A percentile compares a stretch with the other conserved stretches of the same genome.
These are phyloP conservation scores for Rhinichthys osculus DNA, from an alignment of 2,797 vertebrate genomes.

Conservation along the genomic window DNA sequence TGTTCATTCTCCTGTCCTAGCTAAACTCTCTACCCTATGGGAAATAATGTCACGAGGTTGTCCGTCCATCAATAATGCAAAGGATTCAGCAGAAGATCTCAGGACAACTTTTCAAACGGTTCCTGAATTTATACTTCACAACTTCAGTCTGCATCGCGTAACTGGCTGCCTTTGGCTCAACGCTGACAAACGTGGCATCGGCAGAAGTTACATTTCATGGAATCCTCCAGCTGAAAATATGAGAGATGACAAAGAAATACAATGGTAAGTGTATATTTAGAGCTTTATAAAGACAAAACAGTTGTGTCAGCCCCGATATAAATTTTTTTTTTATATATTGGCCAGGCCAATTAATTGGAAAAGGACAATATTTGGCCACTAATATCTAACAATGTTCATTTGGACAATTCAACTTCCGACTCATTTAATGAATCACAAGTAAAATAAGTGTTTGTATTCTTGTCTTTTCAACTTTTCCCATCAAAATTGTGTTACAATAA, in stretches of 20 bases:
- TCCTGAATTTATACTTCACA: background rate
- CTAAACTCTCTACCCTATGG: conserved; percentile 50
- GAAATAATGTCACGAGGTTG: conserved; percentile 35
- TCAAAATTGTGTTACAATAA: background rate
- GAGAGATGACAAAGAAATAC: background rate
- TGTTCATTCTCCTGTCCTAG: conserved; percentile 67
- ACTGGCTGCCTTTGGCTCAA: background rate
- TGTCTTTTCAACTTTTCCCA: background rate
- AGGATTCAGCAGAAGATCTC: background rate
- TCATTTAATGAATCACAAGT: background rate
- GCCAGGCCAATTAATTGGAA: background rate
- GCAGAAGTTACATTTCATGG: background rate
- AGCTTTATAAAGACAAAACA: background rate
- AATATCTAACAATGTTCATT: background rate
- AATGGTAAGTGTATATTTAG: background rate
- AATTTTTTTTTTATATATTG: background rate
- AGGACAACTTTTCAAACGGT: background rate
- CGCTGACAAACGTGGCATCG: background rate
- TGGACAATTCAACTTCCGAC: background rate
- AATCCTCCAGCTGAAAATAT: background rate
- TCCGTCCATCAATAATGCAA: background rate
- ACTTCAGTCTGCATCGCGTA: background rate
- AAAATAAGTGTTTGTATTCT: background rate
- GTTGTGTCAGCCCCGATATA: background rate
- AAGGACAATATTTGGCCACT: background rate